Conservation (phyloP, 1,140 invertebrate species). For the Colletes latitarsis region DNA sequence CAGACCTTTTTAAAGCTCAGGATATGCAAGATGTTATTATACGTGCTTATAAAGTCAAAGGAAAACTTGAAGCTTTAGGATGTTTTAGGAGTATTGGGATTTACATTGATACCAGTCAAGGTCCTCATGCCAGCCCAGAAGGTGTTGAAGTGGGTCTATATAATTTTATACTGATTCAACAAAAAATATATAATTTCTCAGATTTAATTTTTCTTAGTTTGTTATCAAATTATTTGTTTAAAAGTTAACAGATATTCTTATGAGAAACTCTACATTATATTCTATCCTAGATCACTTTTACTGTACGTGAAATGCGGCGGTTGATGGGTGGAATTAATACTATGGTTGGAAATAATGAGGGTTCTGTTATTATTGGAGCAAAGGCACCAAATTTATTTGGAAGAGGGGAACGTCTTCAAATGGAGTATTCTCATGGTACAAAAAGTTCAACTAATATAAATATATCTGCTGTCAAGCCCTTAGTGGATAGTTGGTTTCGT, state of each 20-base stretch:
- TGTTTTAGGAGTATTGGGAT: slow-evolving; percentile 92
- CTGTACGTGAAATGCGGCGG: slow-evolving; percentile 88
- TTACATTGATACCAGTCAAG: slow-evolving; percentile 91
- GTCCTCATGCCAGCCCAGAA: slow-evolving; percentile 85
- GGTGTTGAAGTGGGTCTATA: slow-evolving; percentile 87
- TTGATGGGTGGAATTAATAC: slow-evolving; percentile 91
- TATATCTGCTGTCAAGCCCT: slow-evolving; percentile 88
- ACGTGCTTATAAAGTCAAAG: slow-evolving; percentile 84
- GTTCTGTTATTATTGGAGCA: slow-evolving; percentile 87
- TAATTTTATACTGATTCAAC: slow-evolving; percentile 66
- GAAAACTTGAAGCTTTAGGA: slow-evolving; percentile 88
- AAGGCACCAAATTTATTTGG: slow-evolving; percentile 91
- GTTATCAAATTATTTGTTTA: neutral
- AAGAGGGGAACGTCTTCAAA: slow-evolving; percentile 88
- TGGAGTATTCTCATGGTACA: slow-evolving; percentile 89
- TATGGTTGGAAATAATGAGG: slow-evolving; percentile 92
- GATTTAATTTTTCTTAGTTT: slow-evolving; percentile 46
- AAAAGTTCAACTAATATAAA: slow-evolving; percentile 88
- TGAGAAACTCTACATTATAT: slow-evolving; percentile 23
- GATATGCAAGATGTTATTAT: slow-evolving; percentile 85
- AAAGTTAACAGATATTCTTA: neutral
- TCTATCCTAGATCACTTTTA: slow-evolving; percentile 87
- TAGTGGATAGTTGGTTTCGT: slow-evolving; percentile 79
- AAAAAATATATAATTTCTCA: slow-evolving; percentile 66
- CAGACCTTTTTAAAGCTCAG: slow-evolving; percentile 87